Evolutionary conservation across 2,113 vertebrate species (phyloP).

Genomic region (Halcyon senegalensis): DNA sequence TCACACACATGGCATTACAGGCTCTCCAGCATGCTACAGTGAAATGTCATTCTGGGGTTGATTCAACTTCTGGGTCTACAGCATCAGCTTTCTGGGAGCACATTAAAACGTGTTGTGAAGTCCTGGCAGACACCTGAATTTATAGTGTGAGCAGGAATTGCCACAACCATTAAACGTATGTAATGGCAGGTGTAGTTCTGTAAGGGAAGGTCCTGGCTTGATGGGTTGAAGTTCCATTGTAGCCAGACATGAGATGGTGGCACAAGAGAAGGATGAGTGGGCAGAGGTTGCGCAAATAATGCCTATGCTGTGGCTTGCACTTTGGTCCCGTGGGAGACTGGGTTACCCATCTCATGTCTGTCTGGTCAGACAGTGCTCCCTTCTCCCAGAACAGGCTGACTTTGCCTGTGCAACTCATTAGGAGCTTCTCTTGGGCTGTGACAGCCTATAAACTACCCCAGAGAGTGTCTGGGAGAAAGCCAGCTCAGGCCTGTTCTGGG

Average conservation of each 20-base stretch:
- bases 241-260: not conserved
- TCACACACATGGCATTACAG: not conserved
- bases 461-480: not conserved
- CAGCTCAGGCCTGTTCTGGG: not conserved
- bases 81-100: not conserved
- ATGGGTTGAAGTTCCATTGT: not conserved
- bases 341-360: not conserved
- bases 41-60: not conserved
- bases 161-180: not conserved
- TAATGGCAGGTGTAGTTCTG: not conserved
- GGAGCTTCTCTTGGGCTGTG: not conserved
- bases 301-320: not conserved
- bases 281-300: not conserved
- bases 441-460: not conserved
- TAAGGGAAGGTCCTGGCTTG: not conserved
- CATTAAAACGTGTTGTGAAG: not conserved
- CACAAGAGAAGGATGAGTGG: not conserved
- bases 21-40: not conserved
- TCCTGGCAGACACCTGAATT: not conserved
- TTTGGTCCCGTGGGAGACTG: not conserved
- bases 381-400: not conserved
- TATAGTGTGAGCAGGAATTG: not conserved
- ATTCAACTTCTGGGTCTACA: not conserved
- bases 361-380: not conserved
- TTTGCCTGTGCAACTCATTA: not conserved